These are phyloP conservation scores for Trissoscelio sp. DNA, from an alignment of 2,888 invertebrate genomes.

Conservation along the genomic window DNA sequence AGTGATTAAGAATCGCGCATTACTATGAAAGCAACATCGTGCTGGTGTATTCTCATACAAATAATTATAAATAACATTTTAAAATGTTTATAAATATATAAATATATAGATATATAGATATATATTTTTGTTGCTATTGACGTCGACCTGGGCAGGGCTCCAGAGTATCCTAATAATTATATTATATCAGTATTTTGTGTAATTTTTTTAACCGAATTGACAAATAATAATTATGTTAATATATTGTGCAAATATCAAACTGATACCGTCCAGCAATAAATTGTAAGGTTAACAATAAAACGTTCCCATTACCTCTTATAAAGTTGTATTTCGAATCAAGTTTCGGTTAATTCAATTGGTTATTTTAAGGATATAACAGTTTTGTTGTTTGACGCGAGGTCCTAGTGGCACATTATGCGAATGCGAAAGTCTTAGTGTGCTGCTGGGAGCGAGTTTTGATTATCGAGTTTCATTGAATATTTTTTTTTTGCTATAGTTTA, in stretches of 20 bases:
- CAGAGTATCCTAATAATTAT: constrained; percentile 79
- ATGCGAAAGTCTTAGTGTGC: neutral
- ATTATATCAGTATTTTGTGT: constrained; percentile 81
- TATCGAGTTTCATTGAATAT: constrained; percentile 25
- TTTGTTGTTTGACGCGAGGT: constrained; percentile 24
- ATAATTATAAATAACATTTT: constrained; percentile 69
- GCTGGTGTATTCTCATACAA: constrained; percentile 59
- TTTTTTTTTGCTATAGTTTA: constrained; percentile 57
- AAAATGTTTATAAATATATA: constrained; percentile 68
- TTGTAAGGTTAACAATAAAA: constrained; percentile 76
- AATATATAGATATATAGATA: constrained; percentile 76
- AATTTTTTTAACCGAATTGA: constrained; percentile 78
- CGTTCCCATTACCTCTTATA: constrained; percentile 66
- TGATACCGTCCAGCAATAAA: constrained; percentile 83
- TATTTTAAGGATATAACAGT: constrained; percentile 11
- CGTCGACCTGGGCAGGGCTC: constrained; percentile 80
- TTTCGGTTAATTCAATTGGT: constrained; percentile 12
- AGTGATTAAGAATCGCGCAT: constrained; percentile 26
- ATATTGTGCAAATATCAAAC: constrained; percentile 82
- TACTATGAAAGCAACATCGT: constrained; percentile 55
- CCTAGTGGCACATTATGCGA: constrained; percentile 3
- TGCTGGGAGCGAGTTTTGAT: constrained; percentile 14
- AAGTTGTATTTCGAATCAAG: constrained; percentile 6
- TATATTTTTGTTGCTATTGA: constrained; percentile 80
- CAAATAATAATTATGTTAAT: constrained; percentile 80